Base-by-base conservation (phyloP, 2,113 vertebrate genomes). In the Coryphaenoides rupestris region DNA sequence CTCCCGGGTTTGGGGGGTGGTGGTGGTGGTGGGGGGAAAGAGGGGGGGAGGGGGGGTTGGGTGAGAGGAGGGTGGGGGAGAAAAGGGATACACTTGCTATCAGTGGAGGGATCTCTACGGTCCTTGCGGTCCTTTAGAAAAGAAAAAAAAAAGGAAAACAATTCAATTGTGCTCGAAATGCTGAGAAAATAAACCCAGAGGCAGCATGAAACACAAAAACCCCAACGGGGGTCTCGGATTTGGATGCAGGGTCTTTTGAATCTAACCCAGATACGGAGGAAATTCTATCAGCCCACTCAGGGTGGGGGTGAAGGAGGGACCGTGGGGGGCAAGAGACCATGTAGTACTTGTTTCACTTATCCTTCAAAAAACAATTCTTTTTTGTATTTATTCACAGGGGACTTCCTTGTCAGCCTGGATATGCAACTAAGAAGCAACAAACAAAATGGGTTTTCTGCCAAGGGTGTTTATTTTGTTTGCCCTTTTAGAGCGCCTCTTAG, bases 151-250 rank as follows among this genome's bases (percentile, higher is more conserved):
- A 40, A 3, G 79, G 75, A 71, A 66, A 79, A 77, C 76, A 79
- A 84, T 87, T 83, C 75, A 84, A 77, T 80, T 85, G 82, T 86
- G 67, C 58, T 17, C 13, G 17, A 40, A 63, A 53, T 47, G 60
- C 57, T 69, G 71, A 62, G 68, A 85, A 85, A 87, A 88, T 81
- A 83, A 87, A 87, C 68, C 80, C 74, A 73, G 77, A 80, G 66
- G 65, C 80, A 71, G 61, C 26, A 1, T 24, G 60, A 21, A 85
- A 77, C 66, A 86, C 77, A 88, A 86, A 87, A 67, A 68, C 65
- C 65, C 53, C 10, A 10, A 40, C 13, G 4, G 55, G 66, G 75
- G 69, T 65, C 70, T 12, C 53, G 70, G 62, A n/a, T n/a, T n/a
- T n/a, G n/a, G n/a, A 65, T 73, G 60, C 16, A 72, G 70, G 73